These are phyloP conservation scores for Callipepla squamata DNA, from an alignment of 2,113 vertebrate genomes.

Conservation along the genomic window DNA sequence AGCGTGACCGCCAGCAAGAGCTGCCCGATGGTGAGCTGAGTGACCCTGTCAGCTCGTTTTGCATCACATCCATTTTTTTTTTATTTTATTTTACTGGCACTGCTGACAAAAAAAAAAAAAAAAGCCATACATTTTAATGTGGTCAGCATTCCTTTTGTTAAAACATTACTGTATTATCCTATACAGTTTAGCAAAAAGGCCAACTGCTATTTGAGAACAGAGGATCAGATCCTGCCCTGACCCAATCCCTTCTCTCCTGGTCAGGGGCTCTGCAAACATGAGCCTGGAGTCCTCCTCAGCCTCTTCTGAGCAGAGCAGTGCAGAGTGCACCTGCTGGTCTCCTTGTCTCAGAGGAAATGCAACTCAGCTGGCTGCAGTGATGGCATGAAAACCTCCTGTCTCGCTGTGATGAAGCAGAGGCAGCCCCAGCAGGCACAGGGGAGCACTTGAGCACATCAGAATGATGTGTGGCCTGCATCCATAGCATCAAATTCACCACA, in stretches of 20 bases:
- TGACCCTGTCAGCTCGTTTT: neutral
- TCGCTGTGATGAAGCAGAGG: neutral
- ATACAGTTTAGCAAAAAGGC: neutral
- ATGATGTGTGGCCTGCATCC: neutral
- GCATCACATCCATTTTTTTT: constrained; percentile 33
- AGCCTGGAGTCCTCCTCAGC: neutral
- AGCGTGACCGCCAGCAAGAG: neutral
- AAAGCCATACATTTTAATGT: neutral
- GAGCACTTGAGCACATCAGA: neutral
- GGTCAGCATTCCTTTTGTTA: neutral
- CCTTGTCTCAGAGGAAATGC: neutral
- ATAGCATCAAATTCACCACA: neutral
- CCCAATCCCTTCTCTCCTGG: neutral
- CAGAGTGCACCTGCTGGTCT: neutral
- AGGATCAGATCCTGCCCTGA: neutral
- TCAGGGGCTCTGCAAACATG: neutral
- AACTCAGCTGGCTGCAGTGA: neutral
- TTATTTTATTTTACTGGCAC: neutral
- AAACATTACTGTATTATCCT: neutral
- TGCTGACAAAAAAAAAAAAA: neutral
- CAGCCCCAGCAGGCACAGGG: neutral
- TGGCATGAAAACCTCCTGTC: neutral
- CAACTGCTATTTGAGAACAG: neutral
- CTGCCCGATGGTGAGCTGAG: neutral
- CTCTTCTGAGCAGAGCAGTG: neutral